phyloP scores from a whole-genome alignment of 53 echinoderm and acorn worm species.

The Luidia sarsii region DNA sequence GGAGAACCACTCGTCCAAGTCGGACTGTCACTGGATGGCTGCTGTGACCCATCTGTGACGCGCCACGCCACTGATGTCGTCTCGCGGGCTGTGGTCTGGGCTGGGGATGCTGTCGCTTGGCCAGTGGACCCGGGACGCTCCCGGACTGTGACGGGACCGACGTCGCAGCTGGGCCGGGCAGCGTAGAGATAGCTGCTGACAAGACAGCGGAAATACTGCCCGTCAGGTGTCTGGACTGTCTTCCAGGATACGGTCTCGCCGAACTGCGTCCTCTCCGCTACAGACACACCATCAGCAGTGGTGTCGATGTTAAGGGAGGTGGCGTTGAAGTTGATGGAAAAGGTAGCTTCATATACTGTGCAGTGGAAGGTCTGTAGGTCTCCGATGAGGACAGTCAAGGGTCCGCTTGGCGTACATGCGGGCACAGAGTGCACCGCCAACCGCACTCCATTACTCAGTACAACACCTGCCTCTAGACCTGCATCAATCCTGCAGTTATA shows the following conservation, averaged over 20 bases:
- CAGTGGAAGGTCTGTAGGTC: constrained; percentile 5
- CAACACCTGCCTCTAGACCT: not conserved
- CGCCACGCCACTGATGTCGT: too few species aligned
- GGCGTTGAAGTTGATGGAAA: not conserved
- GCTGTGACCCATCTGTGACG: too few species aligned
- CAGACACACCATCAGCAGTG: not conserved
- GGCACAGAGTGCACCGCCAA: not conserved
- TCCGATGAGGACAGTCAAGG: not conserved
- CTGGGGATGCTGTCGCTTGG: not conserved
- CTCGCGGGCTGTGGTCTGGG: too few species aligned
- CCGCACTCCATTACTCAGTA: too few species aligned
- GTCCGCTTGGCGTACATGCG: not conserved
- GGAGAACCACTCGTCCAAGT: too few species aligned
- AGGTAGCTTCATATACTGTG: not conserved
- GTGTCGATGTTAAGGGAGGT: not conserved
- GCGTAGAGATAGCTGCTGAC: not conserved
- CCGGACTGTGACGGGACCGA: not conserved
- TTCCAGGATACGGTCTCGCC: not conserved
- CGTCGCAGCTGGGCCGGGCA: not conserved
- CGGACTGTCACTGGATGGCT: too few species aligned
- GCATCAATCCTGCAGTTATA: not conserved
- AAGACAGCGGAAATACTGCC: not conserved
- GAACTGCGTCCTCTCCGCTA: not conserved
- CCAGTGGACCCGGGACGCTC: not conserved
- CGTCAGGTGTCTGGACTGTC: too few species aligned